Conservation (phyloP, 2,888 invertebrate genomes). For the Galeruca laticollis region DNA sequence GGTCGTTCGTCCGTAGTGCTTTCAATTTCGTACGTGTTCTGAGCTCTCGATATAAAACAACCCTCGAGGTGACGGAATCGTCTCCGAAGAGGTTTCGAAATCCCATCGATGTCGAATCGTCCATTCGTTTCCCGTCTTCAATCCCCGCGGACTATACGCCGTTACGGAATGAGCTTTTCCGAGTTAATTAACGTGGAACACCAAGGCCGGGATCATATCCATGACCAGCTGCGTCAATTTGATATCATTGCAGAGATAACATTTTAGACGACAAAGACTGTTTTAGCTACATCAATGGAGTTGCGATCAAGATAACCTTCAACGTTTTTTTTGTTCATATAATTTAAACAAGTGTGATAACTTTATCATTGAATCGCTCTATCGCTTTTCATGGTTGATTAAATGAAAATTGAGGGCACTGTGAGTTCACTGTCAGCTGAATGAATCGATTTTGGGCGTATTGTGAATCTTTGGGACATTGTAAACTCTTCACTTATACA, state of each 20-base stretch:
- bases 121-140: slow-evolving; percentile 26
- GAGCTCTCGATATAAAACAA: slow-evolving; percentile 41
- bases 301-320: slow-evolving; percentile 16
- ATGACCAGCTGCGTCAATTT: slow-evolving; percentile 28
- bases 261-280: slow-evolving; percentile 26
- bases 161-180: slow-evolving; percentile 39
- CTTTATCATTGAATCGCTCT: background rate
- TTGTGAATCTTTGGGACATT: no score
- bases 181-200: slow-evolving; percentile 42
- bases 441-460: no score
- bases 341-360: slow-evolving; percentile 7
- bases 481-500: no score
- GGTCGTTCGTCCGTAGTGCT: slow-evolving; percentile 34
- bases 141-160: slow-evolving; percentile 36
- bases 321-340: slow-evolving; percentile 5
- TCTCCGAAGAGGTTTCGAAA: slow-evolving; percentile 45
- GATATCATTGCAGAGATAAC: slow-evolving; percentile 29
- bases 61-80: slow-evolving; percentile 44
- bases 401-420: background rate
- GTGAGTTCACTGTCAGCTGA: background rate
- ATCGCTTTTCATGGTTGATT: no score
- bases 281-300: background rate
- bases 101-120: slow-evolving; percentile 43
- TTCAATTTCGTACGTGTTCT: slow-evolving; percentile 44
- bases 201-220: slow-evolving; percentile 31